A percentile compares a stretch with the other conserved stretches of the same genome.
These are phyloP conservation scores for Discoglossus pictus DNA, from an alignment of 2,797 vertebrate genomes.

Conservation along the genomic window DNA sequence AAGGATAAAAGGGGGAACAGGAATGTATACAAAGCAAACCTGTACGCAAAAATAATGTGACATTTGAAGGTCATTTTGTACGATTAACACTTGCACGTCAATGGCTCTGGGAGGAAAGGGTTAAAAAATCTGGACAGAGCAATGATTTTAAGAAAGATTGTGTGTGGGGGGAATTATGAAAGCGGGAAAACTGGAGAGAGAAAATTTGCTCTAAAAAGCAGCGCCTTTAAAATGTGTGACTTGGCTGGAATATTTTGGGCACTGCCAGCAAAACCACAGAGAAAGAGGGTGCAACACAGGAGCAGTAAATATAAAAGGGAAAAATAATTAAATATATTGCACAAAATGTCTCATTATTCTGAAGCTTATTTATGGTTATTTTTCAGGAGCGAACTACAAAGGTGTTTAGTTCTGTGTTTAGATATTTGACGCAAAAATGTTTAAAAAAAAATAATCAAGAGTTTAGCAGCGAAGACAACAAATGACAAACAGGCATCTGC, in stretches of 20 bases:
- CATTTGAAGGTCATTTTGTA: conserved; percentile 3
- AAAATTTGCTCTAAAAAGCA: conserved; percentile 45
- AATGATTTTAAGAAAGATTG: conserved; percentile 26
- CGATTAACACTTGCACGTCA: background rate
- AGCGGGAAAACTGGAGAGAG: conserved; percentile 41
- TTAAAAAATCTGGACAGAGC: conserved; percentile 31
- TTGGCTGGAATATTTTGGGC: conserved; percentile 44
- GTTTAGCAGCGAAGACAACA: conserved; percentile 16
- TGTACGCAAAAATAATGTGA: background rate
- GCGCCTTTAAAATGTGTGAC: conserved; percentile 48
- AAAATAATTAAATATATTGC: conserved; percentile 1
- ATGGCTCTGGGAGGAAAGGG: background rate
- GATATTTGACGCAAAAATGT: conserved; percentile 3
- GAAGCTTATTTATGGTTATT: conserved; percentile 18
- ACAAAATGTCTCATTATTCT: too few species aligned
- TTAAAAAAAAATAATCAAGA: background rate
- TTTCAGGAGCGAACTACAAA: conserved; percentile 7
- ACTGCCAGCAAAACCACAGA: conserved; percentile 47
- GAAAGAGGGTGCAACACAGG: conserved; percentile 38
- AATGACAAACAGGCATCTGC: conserved; percentile 27
- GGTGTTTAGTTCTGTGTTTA: background rate
- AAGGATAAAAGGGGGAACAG: background rate
- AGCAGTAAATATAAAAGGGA: conserved; percentile 19
- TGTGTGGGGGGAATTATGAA: conserved; percentile 26
- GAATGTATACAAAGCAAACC: background rate